Conservation (phyloP, 2,888 invertebrate genomes). For the Leuctra nigra region DNA sequence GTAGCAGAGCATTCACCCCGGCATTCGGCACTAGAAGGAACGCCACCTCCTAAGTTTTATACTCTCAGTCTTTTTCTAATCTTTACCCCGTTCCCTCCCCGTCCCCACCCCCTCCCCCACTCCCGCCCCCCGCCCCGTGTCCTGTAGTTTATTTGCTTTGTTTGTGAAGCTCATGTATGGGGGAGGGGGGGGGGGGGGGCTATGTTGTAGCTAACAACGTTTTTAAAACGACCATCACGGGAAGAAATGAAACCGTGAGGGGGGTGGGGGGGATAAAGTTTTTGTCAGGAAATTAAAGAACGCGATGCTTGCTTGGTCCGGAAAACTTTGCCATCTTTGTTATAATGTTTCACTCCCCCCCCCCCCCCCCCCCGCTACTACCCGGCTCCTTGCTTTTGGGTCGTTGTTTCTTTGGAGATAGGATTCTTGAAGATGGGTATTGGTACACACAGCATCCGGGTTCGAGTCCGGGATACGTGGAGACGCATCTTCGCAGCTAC, state of each 20-base stretch:
- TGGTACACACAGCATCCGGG: too few species aligned
- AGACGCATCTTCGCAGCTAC: too few species aligned
- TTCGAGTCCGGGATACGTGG: too few species aligned
- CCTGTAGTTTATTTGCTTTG: conserved; percentile 25
- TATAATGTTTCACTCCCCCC: too few species aligned
- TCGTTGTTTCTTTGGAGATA: too few species aligned
- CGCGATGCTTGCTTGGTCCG: not conserved
- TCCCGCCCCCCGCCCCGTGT: conserved; percentile 24
- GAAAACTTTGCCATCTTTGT: conserved; percentile 14
- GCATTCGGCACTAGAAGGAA: not conserved
- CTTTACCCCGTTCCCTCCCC: too few species aligned
- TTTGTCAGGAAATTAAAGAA: conserved; percentile 15
- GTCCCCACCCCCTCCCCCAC: too few species aligned
- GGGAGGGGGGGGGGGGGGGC: not conserved
- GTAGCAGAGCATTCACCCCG: too few species aligned
- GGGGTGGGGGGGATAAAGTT: not conserved
- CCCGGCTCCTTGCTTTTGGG: too few species aligned
- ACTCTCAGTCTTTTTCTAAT: conserved; percentile 1
- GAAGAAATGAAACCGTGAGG: not conserved
- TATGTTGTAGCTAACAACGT: not conserved
- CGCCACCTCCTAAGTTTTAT: not conserved
- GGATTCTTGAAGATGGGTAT: too few species aligned
- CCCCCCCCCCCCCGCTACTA: too few species aligned
- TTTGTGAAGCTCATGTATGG: conserved; percentile 12
- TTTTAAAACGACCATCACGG: conserved; percentile 6